These are phyloP conservation scores for Cryptophagus acutangulus DNA, from an alignment of 2,888 invertebrate species.

Conservation along the genomic window DNA sequence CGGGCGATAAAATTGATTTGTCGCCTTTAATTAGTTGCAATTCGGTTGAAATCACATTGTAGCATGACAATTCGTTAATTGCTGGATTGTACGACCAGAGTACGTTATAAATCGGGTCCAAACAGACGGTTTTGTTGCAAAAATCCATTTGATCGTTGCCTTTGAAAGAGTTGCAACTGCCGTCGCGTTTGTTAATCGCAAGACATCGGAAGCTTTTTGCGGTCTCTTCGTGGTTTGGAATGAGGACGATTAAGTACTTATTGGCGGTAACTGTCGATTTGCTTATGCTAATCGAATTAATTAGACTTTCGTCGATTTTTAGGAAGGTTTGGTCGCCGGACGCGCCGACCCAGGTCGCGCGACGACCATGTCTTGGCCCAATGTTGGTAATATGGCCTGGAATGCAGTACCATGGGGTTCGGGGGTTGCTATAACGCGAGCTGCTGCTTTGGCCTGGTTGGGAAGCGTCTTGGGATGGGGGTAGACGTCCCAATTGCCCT, in stretches of 20 bases:
- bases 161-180: conserved; percentile 79
- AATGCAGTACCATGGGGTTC: conserved; percentile 63
- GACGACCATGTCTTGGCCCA: conserved; percentile 79
- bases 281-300: conserved; percentile 83
- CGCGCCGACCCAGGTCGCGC: conserved; percentile 91
- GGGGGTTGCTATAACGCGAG: conserved; percentile 39
- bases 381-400: conserved; percentile 74
- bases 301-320: conserved; percentile 86
- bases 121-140: conserved; percentile 69
- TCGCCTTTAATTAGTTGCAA: conserved; percentile 47
- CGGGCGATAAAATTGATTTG: conserved; percentile 68
- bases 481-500: conserved; percentile 59
- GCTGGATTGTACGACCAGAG: conserved; percentile 84
- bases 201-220: conserved; percentile 74
- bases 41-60: conserved; percentile 80
- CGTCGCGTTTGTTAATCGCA: conserved; percentile 84
- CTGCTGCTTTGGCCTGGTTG: conserved; percentile 44
- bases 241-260: conserved; percentile 74
- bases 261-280: conserved; percentile 88
- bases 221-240: conserved; percentile 75
- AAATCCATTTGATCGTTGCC: conserved; percentile 82
- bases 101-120: conserved; percentile 90
- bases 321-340: conserved; percentile 95
- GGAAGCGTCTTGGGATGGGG: conserved; percentile 38
- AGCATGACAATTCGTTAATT: conserved; percentile 65